Percentiles rank a stretch among this genome's conserved stretches.
phyloP scores from a whole-genome alignment of 2,797 vertebrate species.

The Cygnus olor region DNA sequence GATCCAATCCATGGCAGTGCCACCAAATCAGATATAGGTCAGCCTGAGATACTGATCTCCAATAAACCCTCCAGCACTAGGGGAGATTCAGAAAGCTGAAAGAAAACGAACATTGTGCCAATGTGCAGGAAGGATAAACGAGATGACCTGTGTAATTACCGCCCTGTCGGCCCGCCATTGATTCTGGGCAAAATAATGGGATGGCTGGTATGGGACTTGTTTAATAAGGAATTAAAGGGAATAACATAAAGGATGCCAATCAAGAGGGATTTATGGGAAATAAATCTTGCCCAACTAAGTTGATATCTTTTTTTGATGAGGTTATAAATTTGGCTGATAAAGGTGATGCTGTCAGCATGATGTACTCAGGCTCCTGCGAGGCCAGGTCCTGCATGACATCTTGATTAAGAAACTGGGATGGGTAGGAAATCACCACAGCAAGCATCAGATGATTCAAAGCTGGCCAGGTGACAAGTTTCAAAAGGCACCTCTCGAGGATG shows the following conservation, averaged over 20 bases:
- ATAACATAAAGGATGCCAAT: slow-evolving; percentile 61
- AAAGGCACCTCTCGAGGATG: not conserved
- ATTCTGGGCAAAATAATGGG: slow-evolving; percentile 61
- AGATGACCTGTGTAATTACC: slow-evolving; percentile 64
- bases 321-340: slow-evolving; percentile 58
- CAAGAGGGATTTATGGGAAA: slow-evolving; percentile 55
- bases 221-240: slow-evolving; percentile 67
- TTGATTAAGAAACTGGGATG: slow-evolving; percentile 62
- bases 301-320: slow-evolving; percentile 63
- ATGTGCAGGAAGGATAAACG: slow-evolving; percentile 42
- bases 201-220: slow-evolving; percentile 46
- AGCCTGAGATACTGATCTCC: slow-evolving; percentile 5
- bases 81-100: slow-evolving; percentile 11
- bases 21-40: not conserved
- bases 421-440: not conserved
- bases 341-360: slow-evolving; percentile 9
- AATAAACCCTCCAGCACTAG: slow-evolving; percentile 19
- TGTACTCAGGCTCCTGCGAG: not conserved
- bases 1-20: not conserved
- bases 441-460: slow-evolving; percentile 20
- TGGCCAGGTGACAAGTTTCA: not conserved
- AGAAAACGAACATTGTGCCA: slow-evolving; percentile 20
- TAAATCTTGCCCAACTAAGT: slow-evolving; percentile 35
- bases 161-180: slow-evolving; percentile 45
- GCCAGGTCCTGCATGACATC: not conserved